Base-by-base conservation (phyloP, 2,797 vertebrate species). In the Calcarius lapponicus region DNA sequence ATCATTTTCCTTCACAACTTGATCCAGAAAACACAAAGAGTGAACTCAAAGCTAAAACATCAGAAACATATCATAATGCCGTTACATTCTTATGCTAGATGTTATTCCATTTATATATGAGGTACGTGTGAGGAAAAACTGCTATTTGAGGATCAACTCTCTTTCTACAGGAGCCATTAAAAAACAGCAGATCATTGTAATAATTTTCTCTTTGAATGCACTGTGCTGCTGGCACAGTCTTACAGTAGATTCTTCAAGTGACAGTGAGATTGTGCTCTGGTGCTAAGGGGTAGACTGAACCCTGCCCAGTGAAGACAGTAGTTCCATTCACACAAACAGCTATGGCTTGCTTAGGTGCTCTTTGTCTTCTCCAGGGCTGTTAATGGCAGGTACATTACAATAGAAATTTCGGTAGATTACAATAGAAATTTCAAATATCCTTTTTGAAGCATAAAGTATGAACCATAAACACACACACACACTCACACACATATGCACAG, bases 1-100 rank as follows among this genome's bases (percentile, higher is more conserved):
- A 92, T 36, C 51, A 76, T 95, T 94, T 96, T 45, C 51, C 40
- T 90, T 94, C 90, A 84, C 83, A 81, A 56, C 48, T 90, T 86
- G 80, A 93, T 95, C 60, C 83, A 90, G 66, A 92, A 96, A 92
- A 93, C 32, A 94, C 40, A 81, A 60, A 92, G 80, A 92, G 5
- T 19, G 50, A 95, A 72, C 62, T 84, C 80, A 73, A 94, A 94
- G 76, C 85, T 76, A 76, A 95, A 84, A 86, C 66, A 92, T 61
- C 66, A 90, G 58, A 86, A 93, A 84, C 42, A 67, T 70, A 66
- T 94, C 62, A 86, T 48, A 93, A 92, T 50, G 31, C 6, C 75
- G 32, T 66, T 88, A 53, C 22, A 40, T 82, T 75, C 32, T 93
- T 88, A 73, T 13, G 19, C 17, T 66, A 81, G 51, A 40, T 81